Base-by-base conservation (phyloP, 2,797 vertebrate species). In the Coregonus ussuriensis region DNA sequence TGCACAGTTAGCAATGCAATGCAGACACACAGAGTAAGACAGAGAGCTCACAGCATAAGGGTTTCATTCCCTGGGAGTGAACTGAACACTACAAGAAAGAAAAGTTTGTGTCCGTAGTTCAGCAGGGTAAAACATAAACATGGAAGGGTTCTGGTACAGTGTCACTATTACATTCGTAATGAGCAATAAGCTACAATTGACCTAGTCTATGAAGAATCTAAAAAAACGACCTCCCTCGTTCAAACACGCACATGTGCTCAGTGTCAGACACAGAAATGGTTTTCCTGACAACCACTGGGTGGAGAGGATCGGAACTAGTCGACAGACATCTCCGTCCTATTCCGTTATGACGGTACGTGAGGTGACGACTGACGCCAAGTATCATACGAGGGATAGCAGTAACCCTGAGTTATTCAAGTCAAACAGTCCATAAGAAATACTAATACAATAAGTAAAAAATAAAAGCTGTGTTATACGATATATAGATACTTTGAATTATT, bases 331-430 rank as follows among this genome's bases (percentile, higher is more conserved):
- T 82, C 88, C 86, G 88, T 86, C 86, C 67, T 80, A 74, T 86
- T 77, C 75, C 69, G 31, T 75, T 66, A 72, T 70, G 15, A 79
- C 25, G 4, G 21, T 18, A 33, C 79, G 53, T 73, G 71, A 29
- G 74, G 72, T 81, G 81, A 5, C 56, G 33, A 21, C 63, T 75
- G 81, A 84, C 77, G 81, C 78, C 78, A 79, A 83, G 79, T 85
- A 89, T 81, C 77, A 88, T 86, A 90, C 79, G 54, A 85, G 72
- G 74, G 77, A 73, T 85, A 21, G n/a, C 31, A 56, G 85, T 73
- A 83, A 90, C 92, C 56, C 93, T 92, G 92, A 93, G 92, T 87
- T 89, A 86, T 87, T 86, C 87, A 81, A 89, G 90, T 85, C 87
- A 81, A 89, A 91, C 86, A 88, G 86, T 90, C 84, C 33, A 72